These are phyloP conservation scores for Marronus borbonicus DNA, from an alignment of 2,888 invertebrate species.

Conservation along the genomic window DNA sequence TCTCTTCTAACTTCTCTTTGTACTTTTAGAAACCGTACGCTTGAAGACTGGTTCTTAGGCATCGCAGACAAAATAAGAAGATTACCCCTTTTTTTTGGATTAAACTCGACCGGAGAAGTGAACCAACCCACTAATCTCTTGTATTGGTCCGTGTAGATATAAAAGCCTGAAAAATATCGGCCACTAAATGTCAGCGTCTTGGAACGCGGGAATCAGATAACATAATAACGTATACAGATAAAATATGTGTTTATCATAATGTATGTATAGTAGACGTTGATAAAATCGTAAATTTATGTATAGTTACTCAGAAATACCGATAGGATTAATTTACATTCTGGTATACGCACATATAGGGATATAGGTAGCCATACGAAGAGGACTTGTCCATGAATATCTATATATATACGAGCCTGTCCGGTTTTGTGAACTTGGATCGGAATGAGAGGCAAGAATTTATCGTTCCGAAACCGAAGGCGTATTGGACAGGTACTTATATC, in stretches of 20 bases:
- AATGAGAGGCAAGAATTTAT: conserved; percentile 22
- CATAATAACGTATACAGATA: conserved; percentile 62
- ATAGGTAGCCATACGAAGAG: conserved; percentile 1
- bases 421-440: conserved; percentile 41
- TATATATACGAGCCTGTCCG: conserved; percentile 13
- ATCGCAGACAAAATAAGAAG: conserved; percentile 45
- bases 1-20: not conserved
- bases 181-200: conserved; percentile 62
- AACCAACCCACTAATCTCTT: conserved; percentile 42
- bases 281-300: conserved; percentile 63
- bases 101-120: conserved; percentile 22
- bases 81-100: conserved; percentile 36
- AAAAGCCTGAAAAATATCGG: conserved; percentile 56
- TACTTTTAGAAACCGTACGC: not conserved
- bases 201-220: conserved; percentile 63
- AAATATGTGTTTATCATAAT: conserved; percentile 62
- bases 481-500: conserved; percentile 66
- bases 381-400: conserved; percentile 47
- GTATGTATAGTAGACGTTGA: conserved; percentile 57
- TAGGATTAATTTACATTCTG: conserved; percentile 62
- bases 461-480: conserved; percentile 57
- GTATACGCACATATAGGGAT: conserved; percentile 11
- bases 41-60: conserved; percentile 26
- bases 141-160: conserved; percentile 52
- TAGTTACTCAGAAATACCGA: conserved; percentile 58